Evolutionary conservation across 1,140 invertebrate genomes (phyloP).

Genomic region (Drosophila ercepeae): DNA sequence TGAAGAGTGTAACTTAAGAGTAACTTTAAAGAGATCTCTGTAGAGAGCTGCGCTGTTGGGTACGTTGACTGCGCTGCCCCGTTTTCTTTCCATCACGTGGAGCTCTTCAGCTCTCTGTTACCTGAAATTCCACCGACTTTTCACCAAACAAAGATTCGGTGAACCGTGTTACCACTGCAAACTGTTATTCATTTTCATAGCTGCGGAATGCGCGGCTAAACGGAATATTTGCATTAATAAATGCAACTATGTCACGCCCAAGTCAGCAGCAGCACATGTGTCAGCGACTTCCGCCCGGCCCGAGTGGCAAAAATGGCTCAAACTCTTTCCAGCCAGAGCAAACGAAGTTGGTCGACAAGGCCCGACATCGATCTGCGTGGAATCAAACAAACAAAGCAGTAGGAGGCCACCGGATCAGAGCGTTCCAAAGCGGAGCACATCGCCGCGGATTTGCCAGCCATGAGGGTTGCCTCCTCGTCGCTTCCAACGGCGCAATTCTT

Average conservation of each 20-base stretch:
- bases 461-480: slow-evolving; percentile 4
- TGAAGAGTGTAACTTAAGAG: slow-evolving; percentile 33
- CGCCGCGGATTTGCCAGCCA: background rate
- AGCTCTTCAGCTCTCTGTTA: slow-evolving; percentile 12
- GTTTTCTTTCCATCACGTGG: slow-evolving; percentile 1
- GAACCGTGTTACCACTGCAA: slow-evolving; percentile 24
- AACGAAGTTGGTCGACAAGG: slow-evolving; percentile 36
- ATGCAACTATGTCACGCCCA: slow-evolving; percentile 79
- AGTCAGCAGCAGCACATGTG: slow-evolving; percentile 48
- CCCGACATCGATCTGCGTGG: slow-evolving; percentile 57
- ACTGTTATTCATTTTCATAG: slow-evolving; percentile 73
- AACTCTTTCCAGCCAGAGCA: slow-evolving; percentile 48
- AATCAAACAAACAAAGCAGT: slow-evolving; percentile 66
- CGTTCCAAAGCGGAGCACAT: slow-evolving; percentile 14
- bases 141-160: slow-evolving; percentile 37
- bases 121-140: slow-evolving; percentile 8
- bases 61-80: slow-evolving; percentile 11
- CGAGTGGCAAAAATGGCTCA: slow-evolving; percentile 57
- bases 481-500: slow-evolving; percentile 5
- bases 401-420: slow-evolving; percentile 48
- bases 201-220: slow-evolving; percentile 58
- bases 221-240: slow-evolving; percentile 78
- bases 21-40: slow-evolving; percentile 6
- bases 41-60: background rate
- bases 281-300: slow-evolving; percentile 42